Percentiles rank a stretch among this genome's conserved stretches.
Conservation (phyloP, 2,113 vertebrate species). For the Phalacrocorax carbo region DNA sequence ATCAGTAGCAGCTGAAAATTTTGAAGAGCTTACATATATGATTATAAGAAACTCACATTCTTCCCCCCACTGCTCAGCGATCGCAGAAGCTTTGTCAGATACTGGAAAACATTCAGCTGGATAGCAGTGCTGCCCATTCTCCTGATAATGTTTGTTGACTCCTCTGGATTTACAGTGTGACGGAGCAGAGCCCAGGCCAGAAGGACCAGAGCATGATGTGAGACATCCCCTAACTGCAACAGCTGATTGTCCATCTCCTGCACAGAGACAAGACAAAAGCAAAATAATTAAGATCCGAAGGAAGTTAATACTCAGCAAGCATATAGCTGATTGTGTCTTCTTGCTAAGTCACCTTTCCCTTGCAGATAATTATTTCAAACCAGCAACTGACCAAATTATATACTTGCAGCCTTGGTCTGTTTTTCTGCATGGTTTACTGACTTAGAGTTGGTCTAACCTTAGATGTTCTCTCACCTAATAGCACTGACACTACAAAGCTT, state of each 20-base stretch:
- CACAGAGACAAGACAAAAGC: background rate
- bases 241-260: slow-evolving; percentile 93
- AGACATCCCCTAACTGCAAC: slow-evolving; percentile 88
- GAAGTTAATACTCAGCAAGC: background rate
- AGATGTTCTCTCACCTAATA: background rate
- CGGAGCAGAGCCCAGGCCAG: slow-evolving; percentile 94
- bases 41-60: slow-evolving; percentile 78
- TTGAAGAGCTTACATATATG: background rate
- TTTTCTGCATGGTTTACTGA: background rate
- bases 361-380: background rate
- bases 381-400: background rate
- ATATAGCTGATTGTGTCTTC: background rate
- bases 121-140: slow-evolving; percentile 88
- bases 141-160: slow-evolving; percentile 79
- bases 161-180: slow-evolving; percentile 87
- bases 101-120: slow-evolving; percentile 92
- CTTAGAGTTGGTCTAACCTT: background rate
- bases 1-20: background rate
- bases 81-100: slow-evolving; percentile 87
- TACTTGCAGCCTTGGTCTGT: background rate
- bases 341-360: background rate
- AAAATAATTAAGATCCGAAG: background rate
- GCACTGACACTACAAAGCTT: background rate
- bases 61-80: slow-evolving; percentile 87
- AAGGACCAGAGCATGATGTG: slow-evolving; percentile 89